phyloP scores from a whole-genome alignment of 2,797 vertebrate species.

The Enteromius unitaeniatus region DNA sequence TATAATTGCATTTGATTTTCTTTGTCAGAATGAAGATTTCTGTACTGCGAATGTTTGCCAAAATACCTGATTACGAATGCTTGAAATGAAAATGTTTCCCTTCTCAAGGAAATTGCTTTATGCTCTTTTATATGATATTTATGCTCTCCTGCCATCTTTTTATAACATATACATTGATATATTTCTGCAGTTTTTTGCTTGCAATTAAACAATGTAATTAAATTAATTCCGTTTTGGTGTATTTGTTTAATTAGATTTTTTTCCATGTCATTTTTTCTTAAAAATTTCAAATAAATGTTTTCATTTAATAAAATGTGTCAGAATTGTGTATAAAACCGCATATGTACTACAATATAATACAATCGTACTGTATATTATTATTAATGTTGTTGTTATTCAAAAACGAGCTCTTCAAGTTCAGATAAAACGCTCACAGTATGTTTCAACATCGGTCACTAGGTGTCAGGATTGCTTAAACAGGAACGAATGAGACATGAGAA shows the following conservation, averaged over 20 bases:
- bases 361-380: not conserved
- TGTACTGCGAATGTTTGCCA: not conserved
- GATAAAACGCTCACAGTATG: too few species aligned
- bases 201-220: not conserved
- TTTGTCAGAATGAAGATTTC: not conserved
- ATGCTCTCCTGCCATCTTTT: not conserved
- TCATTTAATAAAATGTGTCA: not conserved
- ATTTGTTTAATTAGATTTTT: not conserved
- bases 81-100: not conserved
- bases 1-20: not conserved
- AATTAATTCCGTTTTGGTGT: not conserved
- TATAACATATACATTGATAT: not conserved
- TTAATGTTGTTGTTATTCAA: not conserved
- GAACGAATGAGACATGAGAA: not conserved
- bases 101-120: not conserved
- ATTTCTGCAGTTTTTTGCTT: not conserved
- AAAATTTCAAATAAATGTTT: not conserved
- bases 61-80: not conserved
- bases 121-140: not conserved
- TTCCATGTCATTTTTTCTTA: not conserved
- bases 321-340: not conserved
- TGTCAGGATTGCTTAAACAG: not conserved
- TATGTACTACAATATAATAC: not conserved
- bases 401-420: not conserved
- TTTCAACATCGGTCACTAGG: conserved; percentile 2